Base-by-base conservation (phyloP, 2,797 vertebrate genomes). In the Muraenolepis orangiensis region DNA sequence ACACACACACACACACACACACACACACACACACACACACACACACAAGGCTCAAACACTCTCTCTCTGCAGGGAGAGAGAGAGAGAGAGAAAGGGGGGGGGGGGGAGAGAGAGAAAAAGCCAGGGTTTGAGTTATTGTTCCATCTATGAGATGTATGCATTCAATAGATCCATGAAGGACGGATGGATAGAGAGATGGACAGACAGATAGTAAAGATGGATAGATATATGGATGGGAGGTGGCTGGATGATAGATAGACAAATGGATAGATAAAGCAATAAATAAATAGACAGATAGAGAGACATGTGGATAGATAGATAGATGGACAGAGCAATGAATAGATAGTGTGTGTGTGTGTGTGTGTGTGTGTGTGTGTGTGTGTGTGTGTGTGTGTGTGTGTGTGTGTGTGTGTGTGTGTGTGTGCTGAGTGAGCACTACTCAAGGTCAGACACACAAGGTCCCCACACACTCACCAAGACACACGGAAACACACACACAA, bases 381-480 rank as follows among this genome's bases (percentile, higher is more conserved):
- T 23, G 51, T 8, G 20, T 8, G 57, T 26, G 23, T 61, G n/a
- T 61, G 57, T 11, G n/a, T 46, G 40, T 18, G 14, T 46, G 13
- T 46, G 40, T 46, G 13, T 6, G 36, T 10, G 11, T 11, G 8
- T 38, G 36, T 38, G 36, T 38, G 36, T 38, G 36, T 38, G 36
- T 38, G 4, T 34, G 32, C 32, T n/a, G n/a, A n/a, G n/a, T n/a
- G n/a, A n/a, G n/a, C 83, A 84, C 71, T 75, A 82, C 75, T 88
- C 86, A 91, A 90, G 90, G 91, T 91, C 89, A 84, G 83, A 66
- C 70, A 80, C 76, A 78, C 78, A 73, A 66, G 78, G 72, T 80
- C 79, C 72, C 26, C 16, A 57, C 64, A 72, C 23, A 72, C 32
- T 16, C 74, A 72, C 70, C 30, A 7, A 72, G 30, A n/a, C 31